Evolutionary conservation across 2,888 invertebrate species (phyloP).

Genomic region (Patella depressa): DNA sequence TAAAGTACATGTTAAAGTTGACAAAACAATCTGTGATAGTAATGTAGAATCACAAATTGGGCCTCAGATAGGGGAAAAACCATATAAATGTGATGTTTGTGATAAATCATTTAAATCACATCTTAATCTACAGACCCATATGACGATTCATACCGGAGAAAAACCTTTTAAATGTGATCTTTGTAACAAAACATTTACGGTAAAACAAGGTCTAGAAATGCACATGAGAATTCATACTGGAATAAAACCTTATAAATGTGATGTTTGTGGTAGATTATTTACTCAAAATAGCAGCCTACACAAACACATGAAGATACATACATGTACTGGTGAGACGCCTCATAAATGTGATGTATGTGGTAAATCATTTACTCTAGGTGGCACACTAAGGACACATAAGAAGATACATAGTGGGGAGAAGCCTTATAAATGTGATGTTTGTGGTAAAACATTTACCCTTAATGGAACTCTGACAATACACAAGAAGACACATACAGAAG

Average conservation of each 20-base stretch:
- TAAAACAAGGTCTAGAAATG: background rate
- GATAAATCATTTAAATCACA: too few relatives aligned
- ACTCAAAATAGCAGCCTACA: background rate
- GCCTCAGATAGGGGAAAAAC: too few relatives aligned
- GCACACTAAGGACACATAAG: background rate
- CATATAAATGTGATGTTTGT: too few relatives aligned
- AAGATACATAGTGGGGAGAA: background rate
- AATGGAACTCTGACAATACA: background rate
- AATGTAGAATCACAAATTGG: too few relatives aligned
- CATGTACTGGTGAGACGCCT: background rate
- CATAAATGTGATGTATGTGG: background rate
- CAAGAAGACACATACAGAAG: background rate
- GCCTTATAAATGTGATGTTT: background rate
- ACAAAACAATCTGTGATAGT: too few relatives aligned
- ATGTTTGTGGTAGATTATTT: background rate
- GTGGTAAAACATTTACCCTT: background rate
- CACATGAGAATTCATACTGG: background rate
- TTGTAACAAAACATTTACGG: background rate
- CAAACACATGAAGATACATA: background rate
- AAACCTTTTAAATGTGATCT: slow-evolving; percentile 1
- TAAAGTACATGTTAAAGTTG: too few relatives aligned
- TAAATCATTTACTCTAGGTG: background rate
- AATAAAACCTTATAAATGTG: background rate
- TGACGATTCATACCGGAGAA: background rate
- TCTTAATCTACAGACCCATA: background rate